Percentiles rank a stretch among this genome's conserved stretches.
phyloP scores from a whole-genome alignment of 2,797 vertebrate genomes.

The Petrocephalus sullivani region DNA sequence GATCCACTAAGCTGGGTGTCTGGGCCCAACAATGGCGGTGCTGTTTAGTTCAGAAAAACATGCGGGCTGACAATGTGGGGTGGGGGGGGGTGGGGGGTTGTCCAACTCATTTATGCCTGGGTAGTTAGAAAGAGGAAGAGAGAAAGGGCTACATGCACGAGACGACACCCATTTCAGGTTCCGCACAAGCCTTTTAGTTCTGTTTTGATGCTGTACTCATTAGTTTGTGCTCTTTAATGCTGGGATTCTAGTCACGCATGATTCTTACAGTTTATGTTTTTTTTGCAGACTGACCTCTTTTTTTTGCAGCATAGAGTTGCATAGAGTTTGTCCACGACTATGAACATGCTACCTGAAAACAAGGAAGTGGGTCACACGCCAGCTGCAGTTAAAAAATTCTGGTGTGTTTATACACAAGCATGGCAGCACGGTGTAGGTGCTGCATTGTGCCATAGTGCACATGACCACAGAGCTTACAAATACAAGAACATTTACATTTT shows the following conservation, averaged over 20 bases:
- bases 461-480: background rate
- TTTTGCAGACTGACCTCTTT: background rate
- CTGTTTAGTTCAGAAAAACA: constrained; percentile 12
- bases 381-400: background rate
- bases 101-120: background rate
- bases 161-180: background rate
- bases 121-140: background rate
- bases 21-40: background rate
- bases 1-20: background rate
- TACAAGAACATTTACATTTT: background rate
- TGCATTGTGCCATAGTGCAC: background rate
- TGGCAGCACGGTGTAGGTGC: background rate
- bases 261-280: background rate
- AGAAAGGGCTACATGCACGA: background rate
- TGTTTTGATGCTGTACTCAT: background rate
- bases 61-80: background rate
- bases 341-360: background rate
- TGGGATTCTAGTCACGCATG: background rate
- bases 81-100: background rate
- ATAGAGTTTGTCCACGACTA: background rate
- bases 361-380: background rate
- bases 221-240: background rate
- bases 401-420: background rate
- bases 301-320: background rate
- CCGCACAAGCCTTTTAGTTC: background rate